Evolutionary conservation across 2,113 vertebrate species (phyloP), one percentile per base, ranked within the genome.

Genomic region (Marmota monax): DNA sequence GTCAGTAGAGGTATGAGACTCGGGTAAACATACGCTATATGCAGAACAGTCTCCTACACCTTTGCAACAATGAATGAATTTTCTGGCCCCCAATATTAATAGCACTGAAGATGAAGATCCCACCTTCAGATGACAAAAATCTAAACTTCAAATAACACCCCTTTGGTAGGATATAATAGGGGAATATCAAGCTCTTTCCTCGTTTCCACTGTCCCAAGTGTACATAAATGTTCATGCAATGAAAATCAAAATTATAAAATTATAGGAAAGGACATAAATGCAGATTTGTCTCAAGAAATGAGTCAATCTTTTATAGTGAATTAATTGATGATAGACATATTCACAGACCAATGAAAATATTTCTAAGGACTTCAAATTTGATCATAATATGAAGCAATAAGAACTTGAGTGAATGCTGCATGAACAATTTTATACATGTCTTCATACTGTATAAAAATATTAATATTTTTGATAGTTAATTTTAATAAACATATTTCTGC

Each of bases 311-410:
- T 78, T 58, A 4, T 87, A 17, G 2, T 58, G 5, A 45, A 29
- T 22, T 90, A 76, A 39, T 82, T 58, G 29, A 12, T 92, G 5
- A 7, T 79, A 80, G 63, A 79, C 5, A 90, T 1, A 69, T n/a
- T 82, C 32, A 92, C 89, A 96, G 6, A 83, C 5, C 13, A 72
- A 63, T 84, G 83, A 95, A 92, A 76, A 61, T 7, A 84, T 48
- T 88, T 9, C 1, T 61, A 83, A 73, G 25, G 9, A 25, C 3
- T 84, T 88, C 77, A 65, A 94, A 90, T 39, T 51, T 73, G 73
- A 86, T n/a, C 2, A 23, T 22, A 72, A 4, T 63, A 53, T 86
- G 34, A 93, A 74, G 27, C 29, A 83, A 7, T 48, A 92, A 85
- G 53, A 93, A 37, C 0, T 65, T 90, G 39, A 61, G 0, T 72